These are phyloP conservation scores for Phoxinus dragarum DNA, from an alignment of 2,797 vertebrate species.

Conservation along the genomic window DNA sequence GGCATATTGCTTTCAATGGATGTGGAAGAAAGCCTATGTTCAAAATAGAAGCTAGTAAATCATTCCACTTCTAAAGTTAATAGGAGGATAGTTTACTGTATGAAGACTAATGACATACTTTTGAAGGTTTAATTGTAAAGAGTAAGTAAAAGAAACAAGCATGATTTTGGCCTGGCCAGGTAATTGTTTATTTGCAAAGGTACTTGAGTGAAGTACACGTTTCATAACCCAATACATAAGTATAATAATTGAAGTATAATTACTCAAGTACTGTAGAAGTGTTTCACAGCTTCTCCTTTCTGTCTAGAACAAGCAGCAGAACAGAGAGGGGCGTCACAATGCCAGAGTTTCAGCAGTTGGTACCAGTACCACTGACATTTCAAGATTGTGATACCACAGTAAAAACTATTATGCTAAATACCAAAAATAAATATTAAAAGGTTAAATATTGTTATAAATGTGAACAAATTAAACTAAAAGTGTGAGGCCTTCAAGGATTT, in stretches of 20 bases:
- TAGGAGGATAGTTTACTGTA: neutral
- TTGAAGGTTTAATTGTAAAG: neutral
- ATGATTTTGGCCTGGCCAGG: neutral
- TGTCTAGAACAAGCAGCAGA: neutral
- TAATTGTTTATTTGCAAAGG: neutral
- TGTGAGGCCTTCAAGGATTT: neutral
- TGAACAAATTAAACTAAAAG: neutral
- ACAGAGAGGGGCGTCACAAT: neutral
- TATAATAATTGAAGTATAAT: neutral
- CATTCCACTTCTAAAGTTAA: constrained; percentile 36
- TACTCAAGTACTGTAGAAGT: neutral
- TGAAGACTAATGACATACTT: neutral
- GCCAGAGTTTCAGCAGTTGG: neutral
- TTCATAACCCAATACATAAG: neutral
- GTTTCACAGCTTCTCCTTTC: neutral
- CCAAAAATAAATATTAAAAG: no score
- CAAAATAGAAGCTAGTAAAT: constrained; percentile 38
- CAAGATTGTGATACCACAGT: neutral
- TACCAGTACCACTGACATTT: neutral
- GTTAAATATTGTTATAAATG: neutral
- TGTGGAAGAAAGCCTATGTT: constrained; percentile 25
- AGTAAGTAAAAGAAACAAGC: neutral
- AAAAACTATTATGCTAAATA: neutral
- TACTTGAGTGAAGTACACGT: neutral
- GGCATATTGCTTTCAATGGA: constrained; percentile 15